A percentile compares a stretch with the other conserved stretches of the same genome.
These are phyloP conservation scores for Macrotis lagotis DNA, from an alignment of 2,113 vertebrate genomes.

Conservation along the genomic window DNA sequence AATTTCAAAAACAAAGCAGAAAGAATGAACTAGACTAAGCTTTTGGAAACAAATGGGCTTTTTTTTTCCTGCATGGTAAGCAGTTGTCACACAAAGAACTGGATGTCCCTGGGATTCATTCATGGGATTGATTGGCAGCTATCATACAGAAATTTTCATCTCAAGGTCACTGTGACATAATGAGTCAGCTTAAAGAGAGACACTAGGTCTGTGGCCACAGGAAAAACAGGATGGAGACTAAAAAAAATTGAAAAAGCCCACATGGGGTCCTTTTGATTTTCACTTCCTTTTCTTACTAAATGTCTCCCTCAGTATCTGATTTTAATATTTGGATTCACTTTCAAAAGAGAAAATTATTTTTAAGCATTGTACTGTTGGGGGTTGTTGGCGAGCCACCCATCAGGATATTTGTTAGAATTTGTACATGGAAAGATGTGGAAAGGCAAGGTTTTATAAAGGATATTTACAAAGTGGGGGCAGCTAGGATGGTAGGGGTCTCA, in stretches of 20 bases:
- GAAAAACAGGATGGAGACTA: neutral
- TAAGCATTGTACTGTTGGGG: neutral
- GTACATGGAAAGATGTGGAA: neutral
- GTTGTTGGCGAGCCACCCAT: neutral
- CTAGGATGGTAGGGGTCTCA: neutral
- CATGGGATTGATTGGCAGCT: neutral
- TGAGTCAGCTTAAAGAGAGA: neutral
- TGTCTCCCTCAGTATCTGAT: neutral
- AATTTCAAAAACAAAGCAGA: neutral
- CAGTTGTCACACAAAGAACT: neutral
- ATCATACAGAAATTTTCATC: neutral
- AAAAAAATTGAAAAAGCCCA: neutral
- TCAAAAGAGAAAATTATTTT: neutral
- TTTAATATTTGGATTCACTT: neutral
- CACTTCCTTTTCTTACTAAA: neutral
- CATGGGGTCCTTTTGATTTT: neutral
- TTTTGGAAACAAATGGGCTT: conserved; percentile 11
- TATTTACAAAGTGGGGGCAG: neutral
- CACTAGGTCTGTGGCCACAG: neutral
- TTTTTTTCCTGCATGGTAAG: neutral
- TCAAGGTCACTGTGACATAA: neutral
- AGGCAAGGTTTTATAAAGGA: neutral
- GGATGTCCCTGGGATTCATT: neutral
- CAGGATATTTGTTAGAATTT: neutral
- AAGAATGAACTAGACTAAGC: neutral